phyloP scores from a whole-genome alignment of 2,797 vertebrate species.

The Catharus ustulatus region DNA sequence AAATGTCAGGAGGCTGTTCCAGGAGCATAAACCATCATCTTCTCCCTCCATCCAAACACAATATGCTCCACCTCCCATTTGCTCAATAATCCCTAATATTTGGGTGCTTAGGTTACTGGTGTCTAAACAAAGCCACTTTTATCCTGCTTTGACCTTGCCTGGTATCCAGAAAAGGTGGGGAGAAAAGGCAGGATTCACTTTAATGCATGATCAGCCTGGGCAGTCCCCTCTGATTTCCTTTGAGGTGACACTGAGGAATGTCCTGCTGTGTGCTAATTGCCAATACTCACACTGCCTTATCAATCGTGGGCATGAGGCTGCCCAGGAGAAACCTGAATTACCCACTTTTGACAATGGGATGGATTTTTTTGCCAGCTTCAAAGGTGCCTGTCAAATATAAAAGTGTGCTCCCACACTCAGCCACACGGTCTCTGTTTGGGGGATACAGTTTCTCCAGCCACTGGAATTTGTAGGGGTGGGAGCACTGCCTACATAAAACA shows the following conservation, averaged over 20 bases:
- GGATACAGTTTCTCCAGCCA: neutral
- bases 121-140: neutral
- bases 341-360: accelerated
- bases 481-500: neutral
- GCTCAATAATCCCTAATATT: neutral
- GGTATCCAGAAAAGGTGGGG: neutral
- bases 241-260: neutral
- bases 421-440: neutral
- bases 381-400: neutral
- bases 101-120: neutral
- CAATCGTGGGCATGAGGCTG: neutral
- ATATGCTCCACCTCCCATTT: neutral
- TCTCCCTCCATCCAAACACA: neutral
- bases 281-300: neutral
- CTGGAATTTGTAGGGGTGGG: neutral
- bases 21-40: neutral
- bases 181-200: neutral
- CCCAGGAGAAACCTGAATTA: neutral
- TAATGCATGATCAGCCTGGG: neutral
- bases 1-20: neutral
- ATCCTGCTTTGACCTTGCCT: neutral
- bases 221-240: neutral
- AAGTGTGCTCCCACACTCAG: neutral
- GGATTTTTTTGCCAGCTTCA: neutral
- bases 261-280: neutral